Conservation (phyloP, 1,140 invertebrate genomes). For the Heliconius nattereri region DNA sequence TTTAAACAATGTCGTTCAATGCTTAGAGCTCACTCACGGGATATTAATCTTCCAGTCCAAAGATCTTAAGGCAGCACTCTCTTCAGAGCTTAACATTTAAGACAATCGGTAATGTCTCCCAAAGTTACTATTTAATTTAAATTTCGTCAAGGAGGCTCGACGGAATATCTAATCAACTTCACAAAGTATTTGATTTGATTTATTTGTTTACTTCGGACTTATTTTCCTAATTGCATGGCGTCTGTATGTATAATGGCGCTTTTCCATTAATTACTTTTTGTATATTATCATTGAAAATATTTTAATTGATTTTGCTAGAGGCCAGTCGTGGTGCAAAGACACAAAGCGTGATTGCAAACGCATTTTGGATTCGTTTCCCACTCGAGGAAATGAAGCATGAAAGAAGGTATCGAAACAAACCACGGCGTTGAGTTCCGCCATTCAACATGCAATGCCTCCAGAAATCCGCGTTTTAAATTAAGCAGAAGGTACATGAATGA, state of each 20-base stretch:
- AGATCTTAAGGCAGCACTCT: slow-evolving; percentile 8
- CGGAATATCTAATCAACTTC: slow-evolving; percentile 9
- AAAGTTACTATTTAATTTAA: slow-evolving; percentile 22
- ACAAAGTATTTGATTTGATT: neutral
- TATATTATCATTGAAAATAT: neutral
- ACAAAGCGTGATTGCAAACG: too few species aligned
- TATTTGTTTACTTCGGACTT: slow-evolving; percentile 11
- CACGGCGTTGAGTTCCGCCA: too few species aligned
- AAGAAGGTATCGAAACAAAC: too few species aligned
- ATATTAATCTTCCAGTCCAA: slow-evolving; percentile 17
- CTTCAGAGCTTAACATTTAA: slow-evolving; percentile 5
- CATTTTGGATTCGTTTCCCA: too few species aligned
- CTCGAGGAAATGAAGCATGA: too few species aligned
- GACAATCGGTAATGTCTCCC: slow-evolving; percentile 21
- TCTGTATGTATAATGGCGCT: slow-evolving; percentile 7
- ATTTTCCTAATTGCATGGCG: neutral
- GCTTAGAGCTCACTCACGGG: neutral
- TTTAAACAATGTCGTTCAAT: neutral
- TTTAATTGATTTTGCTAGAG: neutral
- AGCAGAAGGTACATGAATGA: too few species aligned
- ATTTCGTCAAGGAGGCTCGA: slow-evolving; percentile 4
- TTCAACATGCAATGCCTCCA: too few species aligned
- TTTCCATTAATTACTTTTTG: neutral
- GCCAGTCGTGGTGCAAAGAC: too few species aligned
- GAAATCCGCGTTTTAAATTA: too few species aligned